phyloP scores from a whole-genome alignment of 2,113 vertebrate species.

The Nothobranchius furzeri region DNA sequence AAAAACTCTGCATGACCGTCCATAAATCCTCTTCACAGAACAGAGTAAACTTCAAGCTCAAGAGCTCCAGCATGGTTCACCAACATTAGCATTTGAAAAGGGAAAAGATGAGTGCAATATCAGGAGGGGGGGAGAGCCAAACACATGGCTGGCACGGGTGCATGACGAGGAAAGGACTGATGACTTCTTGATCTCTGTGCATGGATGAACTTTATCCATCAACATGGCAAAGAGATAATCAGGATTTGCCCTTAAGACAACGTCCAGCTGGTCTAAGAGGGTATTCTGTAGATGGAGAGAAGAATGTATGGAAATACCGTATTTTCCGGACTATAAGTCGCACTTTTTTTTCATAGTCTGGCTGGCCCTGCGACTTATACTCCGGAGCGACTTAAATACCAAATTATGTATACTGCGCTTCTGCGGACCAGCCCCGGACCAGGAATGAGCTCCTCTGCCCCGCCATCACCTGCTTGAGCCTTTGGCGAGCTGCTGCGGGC shows the following conservation, averaged over 20 bases:
- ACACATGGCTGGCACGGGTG: slow-evolving; percentile 3
- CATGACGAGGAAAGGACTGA: slow-evolving; percentile 12
- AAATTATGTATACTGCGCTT: too few species aligned
- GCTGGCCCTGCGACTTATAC: too few species aligned
- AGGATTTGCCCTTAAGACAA: slow-evolving; percentile 39
- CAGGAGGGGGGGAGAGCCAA: slow-evolving; percentile 1
- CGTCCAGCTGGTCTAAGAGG: slow-evolving; percentile 22
- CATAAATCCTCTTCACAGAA: slow-evolving; percentile 51
- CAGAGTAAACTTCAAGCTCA: slow-evolving; percentile 46
- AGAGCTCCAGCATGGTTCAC: slow-evolving; percentile 50
- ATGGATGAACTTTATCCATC: slow-evolving; percentile 57
- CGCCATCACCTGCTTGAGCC: too few species aligned
- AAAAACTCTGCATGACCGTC: slow-evolving; percentile 61
- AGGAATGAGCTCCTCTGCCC: too few species aligned
- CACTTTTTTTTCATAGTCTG: too few species aligned
- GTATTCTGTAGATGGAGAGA: slow-evolving; percentile 27
- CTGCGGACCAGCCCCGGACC: too few species aligned
- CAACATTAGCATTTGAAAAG: slow-evolving; percentile 73
- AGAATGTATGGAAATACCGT: neutral
- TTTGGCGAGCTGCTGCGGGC: too few species aligned
- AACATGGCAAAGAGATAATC: slow-evolving; percentile 33
- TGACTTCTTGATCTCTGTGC: slow-evolving; percentile 72
- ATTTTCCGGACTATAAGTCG: too few species aligned
- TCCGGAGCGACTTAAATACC: too few species aligned
- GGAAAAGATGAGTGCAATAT: slow-evolving; percentile 40